Conservation (phyloP, 1,140 invertebrate genomes). For the Procambarus virginalis region DNA sequence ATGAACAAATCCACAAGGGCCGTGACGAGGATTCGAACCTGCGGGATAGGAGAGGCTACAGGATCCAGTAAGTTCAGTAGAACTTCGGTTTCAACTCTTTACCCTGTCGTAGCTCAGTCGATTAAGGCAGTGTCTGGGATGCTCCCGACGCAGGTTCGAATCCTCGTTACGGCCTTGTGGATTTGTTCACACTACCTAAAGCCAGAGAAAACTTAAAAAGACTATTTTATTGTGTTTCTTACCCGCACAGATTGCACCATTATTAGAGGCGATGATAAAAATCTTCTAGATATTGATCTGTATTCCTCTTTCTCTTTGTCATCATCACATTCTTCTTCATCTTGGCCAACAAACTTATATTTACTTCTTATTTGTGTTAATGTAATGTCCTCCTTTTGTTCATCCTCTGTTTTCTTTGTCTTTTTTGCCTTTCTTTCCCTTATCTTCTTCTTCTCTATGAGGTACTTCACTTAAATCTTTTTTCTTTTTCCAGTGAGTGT, state of each 20-base stretch:
- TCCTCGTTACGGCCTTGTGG: too few relatives aligned
- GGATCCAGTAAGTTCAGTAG: too few relatives aligned
- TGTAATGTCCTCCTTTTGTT: slow-evolving; percentile 73
- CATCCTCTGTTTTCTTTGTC: slow-evolving; percentile 72
- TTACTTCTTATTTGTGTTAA: slow-evolving; percentile 71
- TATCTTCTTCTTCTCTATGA: slow-evolving; percentile 18
- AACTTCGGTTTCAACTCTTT: too few relatives aligned
- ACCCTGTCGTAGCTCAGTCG: too few relatives aligned
- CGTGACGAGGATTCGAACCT: too few relatives aligned
- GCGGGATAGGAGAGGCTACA: too few relatives aligned
- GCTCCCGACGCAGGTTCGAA: too few relatives aligned
- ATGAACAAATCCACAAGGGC: too few relatives aligned
- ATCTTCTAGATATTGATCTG: slow-evolving; percentile 48
- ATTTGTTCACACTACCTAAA: too few relatives aligned
- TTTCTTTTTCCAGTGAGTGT: background rate
- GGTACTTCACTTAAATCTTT: background rate
- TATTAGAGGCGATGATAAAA: slow-evolving; percentile 72
- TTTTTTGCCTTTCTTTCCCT: slow-evolving; percentile 48
- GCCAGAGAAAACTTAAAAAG: too few relatives aligned
- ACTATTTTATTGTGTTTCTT: background rate
- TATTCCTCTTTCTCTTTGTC: slow-evolving; percentile 65
- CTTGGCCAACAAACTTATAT: slow-evolving; percentile 68
- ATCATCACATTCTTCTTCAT: slow-evolving; percentile 63
- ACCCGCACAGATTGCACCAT: slow-evolving; percentile 71
- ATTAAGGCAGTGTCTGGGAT: too few relatives aligned